phyloP scores from a whole-genome alignment of 2,888 invertebrate species.

The Eupithecia vulgata region DNA sequence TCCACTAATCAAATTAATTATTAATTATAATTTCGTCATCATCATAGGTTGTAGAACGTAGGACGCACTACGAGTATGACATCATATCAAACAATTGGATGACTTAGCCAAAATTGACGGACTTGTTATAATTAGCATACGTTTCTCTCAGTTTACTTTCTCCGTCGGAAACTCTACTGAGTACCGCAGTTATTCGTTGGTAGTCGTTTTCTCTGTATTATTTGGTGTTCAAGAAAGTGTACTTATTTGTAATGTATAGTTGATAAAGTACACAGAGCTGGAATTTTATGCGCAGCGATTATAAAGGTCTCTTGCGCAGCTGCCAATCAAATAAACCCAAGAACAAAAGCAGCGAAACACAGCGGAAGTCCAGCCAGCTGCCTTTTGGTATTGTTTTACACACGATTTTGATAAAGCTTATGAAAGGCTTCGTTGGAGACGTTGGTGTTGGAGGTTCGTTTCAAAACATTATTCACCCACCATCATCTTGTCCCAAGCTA shows the following conservation, averaged over 20 bases:
- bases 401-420: neutral
- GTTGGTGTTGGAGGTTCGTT: neutral
- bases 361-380: neutral
- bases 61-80: no score
- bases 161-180: neutral
- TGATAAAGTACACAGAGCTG: neutral
- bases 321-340: neutral
- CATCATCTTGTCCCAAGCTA: no score
- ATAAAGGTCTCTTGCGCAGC: neutral
- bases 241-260: no score
- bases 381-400: neutral
- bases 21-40: no score
- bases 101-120: neutral
- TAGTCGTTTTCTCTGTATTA: neutral
- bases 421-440: neutral
- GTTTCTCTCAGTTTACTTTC: neutral
- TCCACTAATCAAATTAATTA: no score
- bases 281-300: neutral
- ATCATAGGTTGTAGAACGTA: no score
- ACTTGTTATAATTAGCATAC: neutral
- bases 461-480: neutral
- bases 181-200: neutral
- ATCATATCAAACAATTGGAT: neutral
- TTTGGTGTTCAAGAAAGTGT: no score
- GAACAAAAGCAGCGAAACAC: neutral